phyloP scores from a whole-genome alignment of 2,113 vertebrate species.

The Istiophorus platypterus region DNA sequence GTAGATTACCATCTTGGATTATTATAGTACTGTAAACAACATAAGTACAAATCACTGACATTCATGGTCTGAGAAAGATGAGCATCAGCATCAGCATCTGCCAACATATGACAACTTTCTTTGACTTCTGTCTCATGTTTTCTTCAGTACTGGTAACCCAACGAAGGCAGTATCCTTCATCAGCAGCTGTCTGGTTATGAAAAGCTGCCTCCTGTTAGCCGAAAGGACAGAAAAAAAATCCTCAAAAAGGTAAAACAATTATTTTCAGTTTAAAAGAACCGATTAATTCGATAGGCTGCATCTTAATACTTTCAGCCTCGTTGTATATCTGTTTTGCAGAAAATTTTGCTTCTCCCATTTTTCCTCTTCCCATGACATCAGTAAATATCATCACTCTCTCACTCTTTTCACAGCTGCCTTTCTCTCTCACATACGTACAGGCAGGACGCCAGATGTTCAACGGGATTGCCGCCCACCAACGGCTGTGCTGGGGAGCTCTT shows the following conservation, averaged over 20 bases:
- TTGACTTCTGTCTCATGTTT: background rate
- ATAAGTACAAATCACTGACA: slow-evolving; percentile 1
- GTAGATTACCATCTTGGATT: background rate
- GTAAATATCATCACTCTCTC: background rate
- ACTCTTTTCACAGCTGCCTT: slow-evolving; percentile 17
- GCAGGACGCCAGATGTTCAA: slow-evolving; percentile 81
- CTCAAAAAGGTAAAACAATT: background rate
- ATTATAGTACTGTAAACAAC: slow-evolving; percentile 1
- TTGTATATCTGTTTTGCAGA: slow-evolving; percentile 1
- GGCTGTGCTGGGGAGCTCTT: slow-evolving; percentile 73
- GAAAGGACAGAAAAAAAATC: slow-evolving; percentile 21
- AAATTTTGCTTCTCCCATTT: background rate
- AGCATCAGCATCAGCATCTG: slow-evolving; percentile 23
- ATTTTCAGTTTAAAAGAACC: background rate
- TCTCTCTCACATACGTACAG: slow-evolving; percentile 51
- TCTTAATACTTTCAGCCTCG: background rate
- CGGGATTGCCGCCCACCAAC: slow-evolving; percentile 57
- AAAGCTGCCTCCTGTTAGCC: slow-evolving; percentile 33
- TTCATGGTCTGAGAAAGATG: slow-evolving; percentile 7
- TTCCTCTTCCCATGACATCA: too few species aligned
- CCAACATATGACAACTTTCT: background rate
- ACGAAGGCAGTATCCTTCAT: slow-evolving; percentile 14
- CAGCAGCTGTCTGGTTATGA: slow-evolving; percentile 43
- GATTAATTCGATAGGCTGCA: background rate
- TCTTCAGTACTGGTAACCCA: background rate